phyloP scores from a whole-genome alignment of 2,888 invertebrate genomes.

The Morpho achilles region DNA sequence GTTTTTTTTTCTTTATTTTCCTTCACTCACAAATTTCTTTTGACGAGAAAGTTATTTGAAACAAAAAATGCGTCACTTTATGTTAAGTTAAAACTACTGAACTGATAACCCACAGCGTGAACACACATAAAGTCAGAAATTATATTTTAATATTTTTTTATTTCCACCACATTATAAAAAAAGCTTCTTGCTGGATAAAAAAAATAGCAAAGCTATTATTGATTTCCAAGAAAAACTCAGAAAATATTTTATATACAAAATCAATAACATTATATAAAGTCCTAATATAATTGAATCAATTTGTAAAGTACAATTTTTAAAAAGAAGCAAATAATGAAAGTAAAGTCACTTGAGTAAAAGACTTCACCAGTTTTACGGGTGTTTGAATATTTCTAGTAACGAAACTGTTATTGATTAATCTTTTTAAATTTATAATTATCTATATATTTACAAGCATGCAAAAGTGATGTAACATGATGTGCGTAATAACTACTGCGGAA shows the following conservation, averaged over 20 bases:
- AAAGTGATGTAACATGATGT: too few species aligned
- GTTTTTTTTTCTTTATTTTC: constrained; percentile 18
- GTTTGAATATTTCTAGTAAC: not conserved
- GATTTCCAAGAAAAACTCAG: not conserved
- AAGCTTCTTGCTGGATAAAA: constrained; percentile 12
- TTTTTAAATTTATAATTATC: not conserved
- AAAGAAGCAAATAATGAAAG: too few species aligned
- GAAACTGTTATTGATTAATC: constrained; percentile 1
- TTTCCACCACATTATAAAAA: not conserved
- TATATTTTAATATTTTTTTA: not conserved
- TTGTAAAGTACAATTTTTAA: not conserved
- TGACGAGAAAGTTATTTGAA: not conserved
- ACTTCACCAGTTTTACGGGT: constrained; percentile 18
- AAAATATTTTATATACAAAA: not conserved
- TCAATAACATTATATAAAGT: constrained; percentile 10
- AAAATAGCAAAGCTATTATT: constrained; percentile 3
- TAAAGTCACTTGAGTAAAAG: not conserved
- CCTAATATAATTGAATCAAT: not conserved
- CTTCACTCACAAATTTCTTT: constrained; percentile 10
- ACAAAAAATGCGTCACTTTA: not conserved
- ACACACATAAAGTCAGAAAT: not conserved
- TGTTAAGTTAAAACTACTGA: constrained; percentile 17
- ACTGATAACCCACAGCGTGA: not conserved
- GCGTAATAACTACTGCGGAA: too few species aligned
- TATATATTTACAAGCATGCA: too few species aligned